A percentile compares a stretch with the other conserved stretches of the same genome.
Evolutionary conservation across 1,140 invertebrate genomes (phyloP).

Genomic region (Lepeophtheirus salmonis): DNA sequence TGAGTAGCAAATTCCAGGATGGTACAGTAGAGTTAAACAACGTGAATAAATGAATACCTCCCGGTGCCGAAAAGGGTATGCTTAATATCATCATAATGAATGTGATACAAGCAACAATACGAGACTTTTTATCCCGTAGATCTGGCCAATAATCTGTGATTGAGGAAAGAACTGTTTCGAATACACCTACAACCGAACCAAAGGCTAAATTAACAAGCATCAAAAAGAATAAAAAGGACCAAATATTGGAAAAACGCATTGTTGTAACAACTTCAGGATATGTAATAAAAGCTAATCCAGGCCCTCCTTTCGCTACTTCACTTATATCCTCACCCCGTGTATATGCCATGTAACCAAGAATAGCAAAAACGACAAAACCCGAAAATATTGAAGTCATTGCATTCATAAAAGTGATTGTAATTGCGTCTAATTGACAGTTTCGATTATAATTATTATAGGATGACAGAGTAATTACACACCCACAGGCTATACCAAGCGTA

Average conservation of each 20-base stretch:
- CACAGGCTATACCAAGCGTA: slow-evolving; percentile 35
- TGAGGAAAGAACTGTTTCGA: slow-evolving; percentile 60
- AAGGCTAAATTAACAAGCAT: slow-evolving; percentile 32
- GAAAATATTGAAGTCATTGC: slow-evolving; percentile 39
- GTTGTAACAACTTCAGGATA: slow-evolving; percentile 29
- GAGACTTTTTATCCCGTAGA: slow-evolving; percentile 34
- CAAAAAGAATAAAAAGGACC: slow-evolving; percentile 38
- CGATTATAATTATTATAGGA: slow-evolving; percentile 31
- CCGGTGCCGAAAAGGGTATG: slow-evolving; percentile 11
- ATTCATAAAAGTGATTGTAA: slow-evolving; percentile 30
- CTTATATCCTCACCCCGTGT: slow-evolving; percentile 45
- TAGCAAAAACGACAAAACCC: slow-evolving; percentile 54
- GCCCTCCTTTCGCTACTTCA: slow-evolving; percentile 37
- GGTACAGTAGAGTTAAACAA: slow-evolving; percentile 14
- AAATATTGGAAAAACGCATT: slow-evolving; percentile 27
- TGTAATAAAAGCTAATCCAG: slow-evolving; percentile 27
- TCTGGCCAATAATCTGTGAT: slow-evolving; percentile 52
- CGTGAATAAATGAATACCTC: slow-evolving; percentile 17
- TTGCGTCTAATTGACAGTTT: slow-evolving; percentile 25
- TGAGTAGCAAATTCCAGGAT: slow-evolving; percentile 16
- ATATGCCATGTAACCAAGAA: slow-evolving; percentile 54
- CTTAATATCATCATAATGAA: slow-evolving; percentile 47
- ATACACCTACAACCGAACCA: slow-evolving; percentile 14
- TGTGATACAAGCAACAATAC: slow-evolving; percentile 41
- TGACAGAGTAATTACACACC: slow-evolving; percentile 38